Base-by-base conservation (phyloP, 2,888 invertebrate species). In the Cryptus viduatorius region DNA sequence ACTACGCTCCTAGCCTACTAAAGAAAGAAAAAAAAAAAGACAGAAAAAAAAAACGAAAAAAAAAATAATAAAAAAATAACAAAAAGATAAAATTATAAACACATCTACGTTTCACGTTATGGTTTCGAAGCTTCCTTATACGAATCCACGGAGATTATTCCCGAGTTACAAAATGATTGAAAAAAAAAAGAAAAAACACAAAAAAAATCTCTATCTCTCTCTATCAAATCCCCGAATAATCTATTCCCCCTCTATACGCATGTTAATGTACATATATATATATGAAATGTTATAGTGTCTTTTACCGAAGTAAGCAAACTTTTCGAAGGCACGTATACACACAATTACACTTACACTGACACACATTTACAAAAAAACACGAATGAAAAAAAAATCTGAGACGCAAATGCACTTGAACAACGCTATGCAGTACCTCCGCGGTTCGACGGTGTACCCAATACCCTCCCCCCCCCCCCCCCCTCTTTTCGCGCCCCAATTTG, bases 231-330 rank as follows among this genome's bases (percentile, higher is more conserved):
- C 88, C 83, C 87, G 87, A 90, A 90, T 90, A 90, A 89, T 82
- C 79, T 75, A 82, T 82, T 64, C 4, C 53, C 79, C 88, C 89
- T 90, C 90, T 92, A 90, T 92, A 91, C 91, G 91, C 92, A 92
- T 92, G 93, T 91, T 93, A 93, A 92, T 93, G 93, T 93, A 93
- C 90, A 93, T 93, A 93, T 90, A 92, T 90, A 87, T 86, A 89
- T 86, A 87, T 72, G 82, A 84, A 86, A 92, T 91, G 91, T 92
- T 92, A 93, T 89, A 90, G 91, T 91, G 90, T 92, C 93, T 92
- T 92, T 92, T 92, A 92, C 91, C 88, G 90, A 89, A 89, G 89
- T 92, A 91, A 92, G 89, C 89, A 88, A 90, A 88, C 84, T 89
- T 89, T 90, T 90, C 88, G 65, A 79, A 68, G 81, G 89, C 89